Evolutionary conservation across 2,113 vertebrate genomes (phyloP).

Genomic region (Spilogale gracilis): DNA sequence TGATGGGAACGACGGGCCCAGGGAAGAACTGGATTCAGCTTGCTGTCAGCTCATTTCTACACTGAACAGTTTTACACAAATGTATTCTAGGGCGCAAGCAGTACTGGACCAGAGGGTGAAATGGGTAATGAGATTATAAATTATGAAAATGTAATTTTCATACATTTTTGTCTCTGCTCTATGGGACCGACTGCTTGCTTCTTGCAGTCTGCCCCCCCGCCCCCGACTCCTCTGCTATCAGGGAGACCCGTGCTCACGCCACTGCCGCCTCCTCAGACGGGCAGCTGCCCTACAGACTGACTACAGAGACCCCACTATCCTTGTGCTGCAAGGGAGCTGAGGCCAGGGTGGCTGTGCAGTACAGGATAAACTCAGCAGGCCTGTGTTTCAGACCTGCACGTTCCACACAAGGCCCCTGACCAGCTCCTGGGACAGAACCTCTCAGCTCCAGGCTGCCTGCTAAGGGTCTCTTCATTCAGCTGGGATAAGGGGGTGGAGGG

Average conservation of each 20-base stretch:
- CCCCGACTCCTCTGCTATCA: background rate
- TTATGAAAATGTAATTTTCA: background rate
- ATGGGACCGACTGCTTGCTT: background rate
- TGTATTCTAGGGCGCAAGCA: background rate
- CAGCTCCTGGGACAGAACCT: background rate
- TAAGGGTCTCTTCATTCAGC: background rate
- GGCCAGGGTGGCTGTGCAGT: background rate
- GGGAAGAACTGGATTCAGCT: slow-evolving; percentile 10
- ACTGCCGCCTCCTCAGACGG: background rate
- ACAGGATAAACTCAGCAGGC: slow-evolving; percentile 6
- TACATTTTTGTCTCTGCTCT: background rate
- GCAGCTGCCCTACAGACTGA: background rate
- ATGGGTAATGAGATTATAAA: background rate
- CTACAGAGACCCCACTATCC: background rate
- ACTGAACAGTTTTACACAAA: background rate
- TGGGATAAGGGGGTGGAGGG: background rate
- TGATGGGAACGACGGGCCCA: background rate
- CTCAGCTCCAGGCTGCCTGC: background rate
- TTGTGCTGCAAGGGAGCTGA: background rate
- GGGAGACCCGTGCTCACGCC: no score
- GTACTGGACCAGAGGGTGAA: background rate
- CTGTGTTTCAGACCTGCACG: background rate
- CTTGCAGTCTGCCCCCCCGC: background rate
- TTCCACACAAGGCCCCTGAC: background rate
- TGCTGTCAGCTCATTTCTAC: background rate